These are phyloP conservation scores for Todus mexicanus DNA, from an alignment of 2,797 vertebrate genomes.

Conservation along the genomic window DNA sequence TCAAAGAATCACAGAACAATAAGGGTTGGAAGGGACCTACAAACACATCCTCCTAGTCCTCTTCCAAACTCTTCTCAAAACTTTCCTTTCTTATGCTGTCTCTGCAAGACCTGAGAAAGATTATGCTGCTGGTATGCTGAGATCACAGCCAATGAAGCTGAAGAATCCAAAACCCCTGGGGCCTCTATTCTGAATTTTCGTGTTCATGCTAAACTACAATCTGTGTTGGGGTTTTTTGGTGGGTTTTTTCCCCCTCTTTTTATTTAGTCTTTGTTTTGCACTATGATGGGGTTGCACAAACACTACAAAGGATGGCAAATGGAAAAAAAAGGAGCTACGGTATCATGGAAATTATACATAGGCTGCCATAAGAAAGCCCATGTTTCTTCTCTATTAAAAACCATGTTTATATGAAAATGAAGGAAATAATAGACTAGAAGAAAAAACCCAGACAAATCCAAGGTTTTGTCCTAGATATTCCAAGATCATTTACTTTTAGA, in stretches of 20 bases:
- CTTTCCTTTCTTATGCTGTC: not conserved
- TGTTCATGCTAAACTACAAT: not conserved
- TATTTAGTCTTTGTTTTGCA: not conserved
- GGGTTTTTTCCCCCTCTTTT: not conserved
- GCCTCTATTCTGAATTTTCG: not conserved
- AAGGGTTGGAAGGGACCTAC: not conserved
- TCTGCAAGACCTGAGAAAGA: not conserved
- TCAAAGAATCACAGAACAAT: too few relatives aligned
- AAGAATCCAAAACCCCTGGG: not conserved
- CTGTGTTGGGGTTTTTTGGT: too few relatives aligned
- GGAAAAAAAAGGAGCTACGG: not conserved
- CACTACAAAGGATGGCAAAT: not conserved
- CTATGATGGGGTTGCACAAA: not conserved
- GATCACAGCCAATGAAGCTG: not conserved
- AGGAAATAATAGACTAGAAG: not conserved
- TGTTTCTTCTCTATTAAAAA: not conserved
- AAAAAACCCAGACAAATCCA: not conserved
- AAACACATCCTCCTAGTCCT: not conserved
- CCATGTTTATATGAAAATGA: not conserved
- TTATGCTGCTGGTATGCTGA: not conserved
- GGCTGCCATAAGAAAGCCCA: not conserved
- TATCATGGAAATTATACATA: not conserved
- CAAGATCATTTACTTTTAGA: not conserved
- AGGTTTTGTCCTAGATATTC: not conserved
- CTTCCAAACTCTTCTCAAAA: not conserved